Evolutionary conservation across 2,888 invertebrate genomes (phyloP).

Genomic region (Tipula helvola): DNA sequence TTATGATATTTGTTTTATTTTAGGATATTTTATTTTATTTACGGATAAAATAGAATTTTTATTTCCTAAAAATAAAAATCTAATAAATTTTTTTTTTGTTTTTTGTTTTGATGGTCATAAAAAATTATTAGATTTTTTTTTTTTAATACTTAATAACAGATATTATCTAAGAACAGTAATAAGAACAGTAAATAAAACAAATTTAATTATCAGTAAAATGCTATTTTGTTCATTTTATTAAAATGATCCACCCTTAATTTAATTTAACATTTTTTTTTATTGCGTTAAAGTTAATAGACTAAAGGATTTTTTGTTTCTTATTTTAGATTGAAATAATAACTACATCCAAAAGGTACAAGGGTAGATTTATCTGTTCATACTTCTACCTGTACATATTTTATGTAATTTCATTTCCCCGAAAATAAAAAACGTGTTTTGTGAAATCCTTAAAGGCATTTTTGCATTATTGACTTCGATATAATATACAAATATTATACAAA

Average conservation of each 20-base stretch:
- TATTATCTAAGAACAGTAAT: not conserved
- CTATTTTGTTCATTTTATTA: not conserved
- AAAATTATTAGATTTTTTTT: not conserved
- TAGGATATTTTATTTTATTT: not conserved
- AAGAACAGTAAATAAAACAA: not conserved
- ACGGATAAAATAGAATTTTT: not conserved
- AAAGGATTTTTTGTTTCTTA: not conserved
- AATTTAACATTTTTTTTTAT: not conserved
- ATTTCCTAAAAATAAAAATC: not conserved
- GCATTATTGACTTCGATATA: not conserved
- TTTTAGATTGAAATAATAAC: not conserved
- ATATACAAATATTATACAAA: not conserved
- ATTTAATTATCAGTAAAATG: not conserved
- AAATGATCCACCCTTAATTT: not conserved
- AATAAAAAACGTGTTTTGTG: not conserved
- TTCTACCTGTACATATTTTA: not conserved
- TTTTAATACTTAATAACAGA: not conserved
- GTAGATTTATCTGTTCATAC: not conserved
- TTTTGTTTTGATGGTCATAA: not conserved
- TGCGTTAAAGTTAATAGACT: not conserved
- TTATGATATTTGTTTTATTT: not conserved
- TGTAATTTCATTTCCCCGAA: not conserved
- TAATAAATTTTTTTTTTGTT: not conserved
- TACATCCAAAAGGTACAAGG: not conserved
- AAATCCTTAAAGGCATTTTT: not conserved